A percentile compares a stretch with the other conserved stretches of the same genome.
Conservation (phyloP, 53 echinoderm and acorn worm genomes). For the Luidia sarsii region DNA sequence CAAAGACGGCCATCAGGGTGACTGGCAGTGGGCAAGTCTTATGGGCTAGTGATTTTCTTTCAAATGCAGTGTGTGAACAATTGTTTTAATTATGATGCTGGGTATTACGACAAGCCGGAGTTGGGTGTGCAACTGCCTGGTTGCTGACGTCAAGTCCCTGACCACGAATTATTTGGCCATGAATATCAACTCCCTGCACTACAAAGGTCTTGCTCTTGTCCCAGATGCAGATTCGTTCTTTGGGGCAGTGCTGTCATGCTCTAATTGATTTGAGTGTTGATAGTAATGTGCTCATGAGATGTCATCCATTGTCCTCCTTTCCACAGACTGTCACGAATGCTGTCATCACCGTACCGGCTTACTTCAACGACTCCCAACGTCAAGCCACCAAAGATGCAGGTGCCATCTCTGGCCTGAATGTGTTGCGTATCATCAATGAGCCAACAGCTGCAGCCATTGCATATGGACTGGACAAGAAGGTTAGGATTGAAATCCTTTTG, state of each 20-base stretch:
- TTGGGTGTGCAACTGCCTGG: neutral
- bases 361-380: conserved; percentile 97
- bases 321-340: conserved; percentile 75
- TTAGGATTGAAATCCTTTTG: conserved; percentile 3
- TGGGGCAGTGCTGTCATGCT: neutral
- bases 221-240: neutral
- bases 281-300: neutral
- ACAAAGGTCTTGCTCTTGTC: neutral
- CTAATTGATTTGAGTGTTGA: neutral
- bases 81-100: neutral
- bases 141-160: neutral
- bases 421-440: conserved; percentile 92
- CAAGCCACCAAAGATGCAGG: conserved; percentile 98
- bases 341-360: conserved; percentile 93
- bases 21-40: neutral
- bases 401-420: conserved; percentile 84
- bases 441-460: conserved; percentile 97
- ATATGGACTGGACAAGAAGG: conserved; percentile 95
- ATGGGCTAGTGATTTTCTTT: neutral
- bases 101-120: neutral
- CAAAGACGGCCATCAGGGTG: neutral
- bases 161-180: neutral
- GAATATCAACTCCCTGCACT: neutral
- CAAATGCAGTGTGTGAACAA: neutral
- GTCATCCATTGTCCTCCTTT: neutral